Evolutionary conservation across 2,113 vertebrate species (phyloP), one percentile per base, ranked within the genome.

Genomic region (Ivindomyrus marchei): DNA sequence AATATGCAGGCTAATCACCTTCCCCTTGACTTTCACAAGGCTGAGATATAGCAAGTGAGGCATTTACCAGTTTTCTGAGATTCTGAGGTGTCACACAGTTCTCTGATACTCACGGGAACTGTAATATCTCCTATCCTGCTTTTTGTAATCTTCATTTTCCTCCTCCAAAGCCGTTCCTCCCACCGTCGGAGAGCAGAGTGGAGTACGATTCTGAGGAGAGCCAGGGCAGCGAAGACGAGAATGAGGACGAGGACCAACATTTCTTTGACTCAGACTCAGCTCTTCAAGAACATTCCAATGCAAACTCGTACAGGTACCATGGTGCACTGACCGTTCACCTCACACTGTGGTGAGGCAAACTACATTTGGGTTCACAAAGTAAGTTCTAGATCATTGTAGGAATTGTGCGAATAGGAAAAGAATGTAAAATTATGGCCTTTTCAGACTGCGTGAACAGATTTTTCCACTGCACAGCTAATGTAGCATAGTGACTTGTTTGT

Each of bases 121-220:
- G 13, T 36, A 36, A 80, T 6, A 21, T 80, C 36, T 42, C 36
- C 27, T 42, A 13, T 42, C 36, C 15, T 39, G 15, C 45, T 87
- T 7, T 56, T 56, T 87, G 9, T 36, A 36, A 52, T 87, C 17
- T 53, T 53, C 15, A 49, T 86, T 27, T 13, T 50, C 17, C 27
- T 91, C 42, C 85, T 62, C 94, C 94, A 92, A 90, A 99, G 98
- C 98, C 98, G 88, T 96, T 94, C 89, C 92, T 98, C 91, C 96
- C 96, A 2, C 94, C 94, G 6, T 97, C 95, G 0, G 96, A 97
- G 94, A 97, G 92, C 94, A 94, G 92, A 94, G 92, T 94, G 77
- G 98, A 98, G 88, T 99, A 99, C 89, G 98, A 99, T 94, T 99
- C 98, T 3, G 98, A 99, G 92, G 98, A 98, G 88, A 99, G 97